phyloP scores from a whole-genome alignment of 2,113 vertebrate genomes.

The Holacanthus passer region DNA sequence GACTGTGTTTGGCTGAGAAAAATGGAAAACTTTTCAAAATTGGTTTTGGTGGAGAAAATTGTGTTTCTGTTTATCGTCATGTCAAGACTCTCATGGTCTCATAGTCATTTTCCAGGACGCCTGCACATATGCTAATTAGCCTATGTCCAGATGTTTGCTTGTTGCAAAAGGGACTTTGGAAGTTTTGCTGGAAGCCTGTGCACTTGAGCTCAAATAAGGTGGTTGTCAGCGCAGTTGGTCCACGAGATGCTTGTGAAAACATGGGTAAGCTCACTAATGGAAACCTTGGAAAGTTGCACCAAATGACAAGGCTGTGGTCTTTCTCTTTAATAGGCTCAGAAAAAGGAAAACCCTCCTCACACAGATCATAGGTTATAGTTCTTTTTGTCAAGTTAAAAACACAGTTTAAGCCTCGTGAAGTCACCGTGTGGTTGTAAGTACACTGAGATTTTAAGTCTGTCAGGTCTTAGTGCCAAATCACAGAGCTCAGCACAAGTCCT shows the following conservation, averaged over 20 bases:
- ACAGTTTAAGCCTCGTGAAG: not conserved
- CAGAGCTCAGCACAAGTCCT: conserved; percentile 54
- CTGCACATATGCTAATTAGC: conserved; percentile 7
- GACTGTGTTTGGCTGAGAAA: conserved; percentile 1
- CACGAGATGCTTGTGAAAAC: conserved; percentile 50
- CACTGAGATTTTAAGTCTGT: conserved; percentile 29
- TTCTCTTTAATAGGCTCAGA: conserved; percentile 29
- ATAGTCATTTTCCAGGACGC: conserved; percentile 2
- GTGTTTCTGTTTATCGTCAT: conserved; percentile 28
- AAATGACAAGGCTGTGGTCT: conserved; percentile 44
- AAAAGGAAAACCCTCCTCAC: conserved; percentile 29
- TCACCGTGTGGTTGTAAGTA: conserved; percentile 36
- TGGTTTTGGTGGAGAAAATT: not conserved
- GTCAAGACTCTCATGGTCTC: not conserved
- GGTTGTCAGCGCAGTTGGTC: conserved; percentile 35
- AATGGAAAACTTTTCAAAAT: not conserved
- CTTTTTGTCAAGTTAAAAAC: conserved; percentile 20
- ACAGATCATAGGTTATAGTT: conserved; percentile 19
- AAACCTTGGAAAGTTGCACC: conserved; percentile 33
- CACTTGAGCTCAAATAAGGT: conserved; percentile 1
- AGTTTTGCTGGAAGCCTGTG: conserved; percentile 18
- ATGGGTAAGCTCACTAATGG: conserved; percentile 38
- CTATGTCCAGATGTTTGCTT: conserved; percentile 26
- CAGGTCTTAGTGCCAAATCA: conserved; percentile 58
- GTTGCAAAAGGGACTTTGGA: conserved; percentile 10